These are phyloP conservation scores for Condylostylus longicornis DNA, from an alignment of 1,140 invertebrate genomes.

Conservation along the genomic window DNA sequence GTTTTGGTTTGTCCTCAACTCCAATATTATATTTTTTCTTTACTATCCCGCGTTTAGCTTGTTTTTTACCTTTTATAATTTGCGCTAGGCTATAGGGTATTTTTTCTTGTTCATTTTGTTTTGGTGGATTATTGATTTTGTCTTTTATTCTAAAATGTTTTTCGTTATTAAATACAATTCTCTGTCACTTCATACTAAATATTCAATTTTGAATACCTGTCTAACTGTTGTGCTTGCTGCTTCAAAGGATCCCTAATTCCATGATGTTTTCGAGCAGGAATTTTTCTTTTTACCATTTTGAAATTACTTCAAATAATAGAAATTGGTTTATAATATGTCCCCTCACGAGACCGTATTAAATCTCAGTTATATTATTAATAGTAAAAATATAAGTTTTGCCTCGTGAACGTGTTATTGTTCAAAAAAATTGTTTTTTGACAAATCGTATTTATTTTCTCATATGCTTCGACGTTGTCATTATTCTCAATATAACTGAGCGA, in stretches of 20 bases:
- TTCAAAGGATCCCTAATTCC: slow-evolving; percentile 28
- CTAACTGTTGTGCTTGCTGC: slow-evolving; percentile 20
- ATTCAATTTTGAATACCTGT: slow-evolving; percentile 20
- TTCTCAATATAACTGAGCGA: no score
- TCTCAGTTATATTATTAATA: no score
- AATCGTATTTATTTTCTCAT: no score
- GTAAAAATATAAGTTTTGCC: no score
- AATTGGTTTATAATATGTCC: no score
- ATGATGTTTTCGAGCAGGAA: slow-evolving; percentile 28
- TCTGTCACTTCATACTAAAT: not conserved
- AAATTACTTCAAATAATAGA: no score
- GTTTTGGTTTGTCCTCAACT: slow-evolving; percentile 18
- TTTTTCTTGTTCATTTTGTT: slow-evolving; percentile 19
- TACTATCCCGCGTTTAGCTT: slow-evolving; percentile 22
- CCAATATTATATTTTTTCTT: slow-evolving; percentile 14
- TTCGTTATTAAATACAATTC: not conserved
- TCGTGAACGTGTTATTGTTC: no score
- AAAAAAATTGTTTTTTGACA: no score
- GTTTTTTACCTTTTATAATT: slow-evolving; percentile 20
- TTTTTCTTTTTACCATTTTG: slow-evolving; percentile 31
- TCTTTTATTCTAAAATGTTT: slow-evolving; percentile 28
- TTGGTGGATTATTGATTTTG: slow-evolving; percentile 25
- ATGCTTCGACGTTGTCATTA: no score
- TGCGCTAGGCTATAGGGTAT: slow-evolving; percentile 23
- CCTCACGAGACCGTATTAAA: no score